Evolutionary conservation across 2,113 vertebrate genomes (phyloP).

Genomic region (Nestor notabilis): DNA sequence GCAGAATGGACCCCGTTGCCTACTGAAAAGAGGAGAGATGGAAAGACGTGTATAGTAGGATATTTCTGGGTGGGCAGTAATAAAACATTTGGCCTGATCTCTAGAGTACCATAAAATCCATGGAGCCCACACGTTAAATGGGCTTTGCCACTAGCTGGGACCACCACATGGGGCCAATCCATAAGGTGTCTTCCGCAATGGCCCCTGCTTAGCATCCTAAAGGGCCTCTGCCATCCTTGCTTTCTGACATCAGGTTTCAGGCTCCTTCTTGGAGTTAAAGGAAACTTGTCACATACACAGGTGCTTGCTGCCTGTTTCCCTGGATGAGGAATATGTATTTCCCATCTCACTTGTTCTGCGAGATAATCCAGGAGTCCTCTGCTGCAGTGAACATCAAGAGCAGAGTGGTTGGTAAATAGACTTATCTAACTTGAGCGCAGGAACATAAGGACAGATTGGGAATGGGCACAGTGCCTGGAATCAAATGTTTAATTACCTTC

Average conservation of each 20-base stretch:
- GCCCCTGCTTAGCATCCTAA: neutral
- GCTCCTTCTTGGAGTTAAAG: neutral
- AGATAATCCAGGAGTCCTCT: neutral
- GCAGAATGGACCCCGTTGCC: neutral
- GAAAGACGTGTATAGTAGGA: accelerated
- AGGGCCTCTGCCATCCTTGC: neutral
- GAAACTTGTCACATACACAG: neutral
- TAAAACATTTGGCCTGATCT: neutral
- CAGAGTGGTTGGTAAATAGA: neutral
- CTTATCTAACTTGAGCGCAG: neutral
- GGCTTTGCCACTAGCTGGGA: neutral
- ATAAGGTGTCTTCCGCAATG: neutral
- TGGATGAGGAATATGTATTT: neutral
- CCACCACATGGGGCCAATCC: neutral
- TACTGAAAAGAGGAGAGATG: neutral
- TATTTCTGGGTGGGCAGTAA: neutral
- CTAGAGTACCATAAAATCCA: neutral
- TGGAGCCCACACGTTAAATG: neutral
- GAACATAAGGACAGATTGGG: neutral
- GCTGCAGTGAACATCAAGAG: neutral
- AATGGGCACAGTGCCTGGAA: neutral
- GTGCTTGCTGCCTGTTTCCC: neutral
- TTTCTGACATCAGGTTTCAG: neutral
- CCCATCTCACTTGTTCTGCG: neutral
- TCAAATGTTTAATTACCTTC: neutral